Percentiles rank a stretch among this genome's conserved stretches.
phyloP scores from a whole-genome alignment of 1,140 invertebrate species.

The Pentalonia nigronervosa region DNA sequence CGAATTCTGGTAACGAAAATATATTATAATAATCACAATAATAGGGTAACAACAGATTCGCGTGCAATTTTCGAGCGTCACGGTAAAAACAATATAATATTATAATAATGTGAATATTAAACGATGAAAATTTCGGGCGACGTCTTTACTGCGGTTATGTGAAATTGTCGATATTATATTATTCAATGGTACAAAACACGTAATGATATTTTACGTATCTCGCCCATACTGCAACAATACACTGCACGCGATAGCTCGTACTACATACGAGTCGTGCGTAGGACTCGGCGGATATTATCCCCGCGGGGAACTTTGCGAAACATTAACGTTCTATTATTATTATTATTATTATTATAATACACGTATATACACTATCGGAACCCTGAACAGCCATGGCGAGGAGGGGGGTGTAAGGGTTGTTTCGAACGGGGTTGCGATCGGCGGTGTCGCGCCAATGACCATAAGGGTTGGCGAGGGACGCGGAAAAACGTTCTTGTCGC shows the following conservation, averaged over 20 bases:
- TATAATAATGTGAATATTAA: neutral
- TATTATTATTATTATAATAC: no score
- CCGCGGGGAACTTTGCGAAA: neutral
- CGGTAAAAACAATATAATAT: neutral
- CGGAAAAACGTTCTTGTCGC: neutral
- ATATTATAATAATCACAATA: neutral
- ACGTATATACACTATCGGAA: neutral
- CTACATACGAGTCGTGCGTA: neutral
- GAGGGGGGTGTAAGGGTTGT: neutral
- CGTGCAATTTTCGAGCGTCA: neutral
- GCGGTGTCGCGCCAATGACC: neutral
- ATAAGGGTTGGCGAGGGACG: neutral
- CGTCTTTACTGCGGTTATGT: neutral
- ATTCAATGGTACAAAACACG: neutral
- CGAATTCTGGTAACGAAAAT: neutral
- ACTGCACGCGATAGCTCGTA: neutral
- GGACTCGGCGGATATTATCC: neutral
- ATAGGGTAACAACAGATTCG: neutral
- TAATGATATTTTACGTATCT: neutral
- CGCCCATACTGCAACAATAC: neutral
- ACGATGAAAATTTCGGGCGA: neutral
- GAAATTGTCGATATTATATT: neutral
- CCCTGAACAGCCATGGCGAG: neutral
- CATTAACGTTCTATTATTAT: constrained; percentile 16
- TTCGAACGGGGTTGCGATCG: neutral